Evolutionary conservation across 2,113 vertebrate species (phyloP).

Genomic region (Datnioides undecimradiatus): DNA sequence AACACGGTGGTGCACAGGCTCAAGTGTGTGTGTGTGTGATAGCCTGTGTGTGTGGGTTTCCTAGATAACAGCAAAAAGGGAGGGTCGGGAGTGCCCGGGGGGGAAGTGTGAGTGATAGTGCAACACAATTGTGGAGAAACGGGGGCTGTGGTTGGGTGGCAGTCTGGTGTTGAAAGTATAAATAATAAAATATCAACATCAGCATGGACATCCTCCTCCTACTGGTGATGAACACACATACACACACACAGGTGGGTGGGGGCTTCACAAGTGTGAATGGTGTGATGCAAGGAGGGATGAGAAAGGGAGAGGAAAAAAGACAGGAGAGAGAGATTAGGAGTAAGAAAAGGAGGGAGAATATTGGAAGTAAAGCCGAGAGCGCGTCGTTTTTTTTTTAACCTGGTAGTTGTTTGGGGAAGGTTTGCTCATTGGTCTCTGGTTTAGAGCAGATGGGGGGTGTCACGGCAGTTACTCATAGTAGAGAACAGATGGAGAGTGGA

Average conservation of each 20-base stretch:
- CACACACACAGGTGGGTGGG: constrained; percentile 39
- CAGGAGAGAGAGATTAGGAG: constrained; percentile 52
- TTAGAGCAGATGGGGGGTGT: constrained; percentile 41
- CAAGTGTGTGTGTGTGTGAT: constrained; percentile 49
- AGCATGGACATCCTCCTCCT: constrained; percentile 38
- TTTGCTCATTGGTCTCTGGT: constrained; percentile 51
- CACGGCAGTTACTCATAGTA: constrained; percentile 48
- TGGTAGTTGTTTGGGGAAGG: constrained; percentile 43
- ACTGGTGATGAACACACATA: constrained; percentile 49
- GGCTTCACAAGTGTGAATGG: constrained; percentile 54
- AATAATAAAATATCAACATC: constrained; percentile 23
- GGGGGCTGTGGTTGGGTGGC: constrained; percentile 49
- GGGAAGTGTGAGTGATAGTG: constrained; percentile 62
- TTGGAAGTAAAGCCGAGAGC: constrained; percentile 61
- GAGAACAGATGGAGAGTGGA: constrained; percentile 46
- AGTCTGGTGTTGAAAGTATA: constrained; percentile 23
- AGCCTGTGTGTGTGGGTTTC: constrained; percentile 26
- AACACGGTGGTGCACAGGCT: constrained; percentile 67
- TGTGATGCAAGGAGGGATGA: constrained; percentile 47
- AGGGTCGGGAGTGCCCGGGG: constrained; percentile 33
- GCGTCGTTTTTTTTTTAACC: constrained; percentile 40
- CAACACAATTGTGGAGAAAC: constrained; percentile 57
- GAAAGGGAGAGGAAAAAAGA: constrained; percentile 9
- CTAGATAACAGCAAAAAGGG: constrained; percentile 36
- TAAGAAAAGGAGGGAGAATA: constrained; percentile 45